Evolutionary conservation across 2,888 invertebrate genomes (phyloP), one percentile per base, ranked within the genome.

Genomic region (Drosophila pseudotalamancana): DNA sequence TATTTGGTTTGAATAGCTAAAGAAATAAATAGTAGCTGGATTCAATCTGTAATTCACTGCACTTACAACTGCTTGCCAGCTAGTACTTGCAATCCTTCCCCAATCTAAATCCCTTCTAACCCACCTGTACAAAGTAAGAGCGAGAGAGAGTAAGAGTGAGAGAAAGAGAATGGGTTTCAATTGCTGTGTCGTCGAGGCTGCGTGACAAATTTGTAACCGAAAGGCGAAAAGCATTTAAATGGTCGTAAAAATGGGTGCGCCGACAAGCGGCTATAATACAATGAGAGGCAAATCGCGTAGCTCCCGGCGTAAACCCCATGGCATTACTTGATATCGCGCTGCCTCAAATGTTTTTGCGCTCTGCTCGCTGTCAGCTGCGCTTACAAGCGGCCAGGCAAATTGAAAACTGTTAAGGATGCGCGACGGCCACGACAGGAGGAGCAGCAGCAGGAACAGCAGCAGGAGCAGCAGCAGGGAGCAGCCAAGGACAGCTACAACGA

Each of bases 301-400:
- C 34, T n/a, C 4, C 12, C 21, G 18, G n/a, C 31, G 19, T 21
- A 19, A 25, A 19, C 60, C 71, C 66, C 40, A 42, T 48, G 71
- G 55, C 43, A 72, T 72, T 72, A 75, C 63, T 75, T 70, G 72
- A 63, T 72, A 59, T 35, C 72, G 54, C 37, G 39, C 29, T 39
- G 31, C 42, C 48, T 51, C 19, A 53, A 57, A 60, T 57, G 57
- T 65, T 64, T 54, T 70, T 46, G 68, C 60, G 49, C 56, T 69
- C 64, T 40, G 84, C 63, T 56, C 71, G 59, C 71, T 88, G 87
- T 83, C 83, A 84, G 84, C 83, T 84, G 83, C 77, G 68, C 87
- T 87, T 84, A 88, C 83, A 84, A 83, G 86, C 75, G 75, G 59
- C 79, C 72, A 64, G 56, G 66, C 70, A 84, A 84, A 88, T 88